Percentiles rank a stretch among this genome's conserved stretches.
These are phyloP conservation scores for Acromyrmex charruanus DNA, from an alignment of 1,140 invertebrate species.

Conservation along the genomic window DNA sequence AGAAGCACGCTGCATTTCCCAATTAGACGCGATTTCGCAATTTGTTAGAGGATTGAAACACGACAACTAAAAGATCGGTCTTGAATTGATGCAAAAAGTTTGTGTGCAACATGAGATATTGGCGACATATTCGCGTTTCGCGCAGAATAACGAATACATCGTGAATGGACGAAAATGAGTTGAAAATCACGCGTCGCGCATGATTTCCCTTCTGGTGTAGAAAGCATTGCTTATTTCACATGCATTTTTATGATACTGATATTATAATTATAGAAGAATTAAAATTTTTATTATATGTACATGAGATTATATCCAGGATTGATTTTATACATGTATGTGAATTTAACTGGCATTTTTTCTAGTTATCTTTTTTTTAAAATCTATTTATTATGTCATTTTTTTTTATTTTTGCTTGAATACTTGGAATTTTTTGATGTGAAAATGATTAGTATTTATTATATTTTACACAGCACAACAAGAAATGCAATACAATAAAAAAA, in stretches of 20 bases:
- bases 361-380: background rate
- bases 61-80: background rate
- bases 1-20: slow-evolving; percentile 3
- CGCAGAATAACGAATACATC: background rate
- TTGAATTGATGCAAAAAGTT: background rate
- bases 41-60: too few relatives aligned
- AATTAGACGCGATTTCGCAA: slow-evolving; percentile 37
- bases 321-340: background rate
- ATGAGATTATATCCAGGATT: background rate
- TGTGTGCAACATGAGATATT: background rate
- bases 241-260: background rate
- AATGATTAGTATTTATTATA: background rate
- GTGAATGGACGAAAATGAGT: slow-evolving; percentile 4
- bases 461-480: background rate
- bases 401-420: background rate
- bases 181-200: background rate
- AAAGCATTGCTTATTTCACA: background rate
- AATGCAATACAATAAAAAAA: background rate
- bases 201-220: slow-evolving; percentile 4
- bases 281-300: background rate
- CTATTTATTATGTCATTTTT: background rate
- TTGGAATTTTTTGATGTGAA: background rate
- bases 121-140: background rate
- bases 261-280: slow-evolving; percentile 17
- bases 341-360: slow-evolving; percentile 19